A percentile compares a stretch with the other conserved stretches of the same genome.
phyloP scores from a whole-genome alignment of 2,797 vertebrate genomes.

The Semaprochilodus insignis region DNA sequence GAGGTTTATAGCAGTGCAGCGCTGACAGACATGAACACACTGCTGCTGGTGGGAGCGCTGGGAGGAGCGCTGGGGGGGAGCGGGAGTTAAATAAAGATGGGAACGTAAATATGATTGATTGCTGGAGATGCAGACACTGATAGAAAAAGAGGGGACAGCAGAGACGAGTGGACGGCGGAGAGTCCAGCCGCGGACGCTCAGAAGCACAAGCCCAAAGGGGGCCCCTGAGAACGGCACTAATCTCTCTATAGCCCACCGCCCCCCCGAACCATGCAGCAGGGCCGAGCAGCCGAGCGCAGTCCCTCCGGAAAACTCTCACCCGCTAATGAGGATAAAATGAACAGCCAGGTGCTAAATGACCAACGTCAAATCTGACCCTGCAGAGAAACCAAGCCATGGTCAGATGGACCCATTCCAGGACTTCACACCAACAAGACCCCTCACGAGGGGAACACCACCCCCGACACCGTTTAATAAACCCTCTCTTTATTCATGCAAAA shows the following conservation, averaged over 20 bases:
- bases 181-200: neutral
- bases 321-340: conserved; percentile 15
- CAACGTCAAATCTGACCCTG: neutral
- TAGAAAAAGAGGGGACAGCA: neutral
- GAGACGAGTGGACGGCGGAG: neutral
- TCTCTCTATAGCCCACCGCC: neutral
- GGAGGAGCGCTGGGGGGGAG: conserved; percentile 26
- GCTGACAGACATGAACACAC: conserved; percentile 82
- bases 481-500: too few species aligned
- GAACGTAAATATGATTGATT: conserved; percentile 43
- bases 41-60: conserved; percentile 59
- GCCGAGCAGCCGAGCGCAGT: neutral
- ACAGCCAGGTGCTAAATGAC: conserved; percentile 15
- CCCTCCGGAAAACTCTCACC: neutral
- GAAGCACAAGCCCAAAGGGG: neutral
- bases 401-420: too few species aligned
- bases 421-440: too few species aligned
- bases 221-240: neutral
- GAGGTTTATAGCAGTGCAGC: conserved; percentile 75
- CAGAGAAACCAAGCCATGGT: neutral
- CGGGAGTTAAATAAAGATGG: conserved; percentile 53
- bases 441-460: too few species aligned
- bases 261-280: neutral
- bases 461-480: too few species aligned
- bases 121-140: conserved; percentile 19